Conservation (phyloP, 2,113 vertebrate genomes). For the Colistium nudipinnis region DNA sequence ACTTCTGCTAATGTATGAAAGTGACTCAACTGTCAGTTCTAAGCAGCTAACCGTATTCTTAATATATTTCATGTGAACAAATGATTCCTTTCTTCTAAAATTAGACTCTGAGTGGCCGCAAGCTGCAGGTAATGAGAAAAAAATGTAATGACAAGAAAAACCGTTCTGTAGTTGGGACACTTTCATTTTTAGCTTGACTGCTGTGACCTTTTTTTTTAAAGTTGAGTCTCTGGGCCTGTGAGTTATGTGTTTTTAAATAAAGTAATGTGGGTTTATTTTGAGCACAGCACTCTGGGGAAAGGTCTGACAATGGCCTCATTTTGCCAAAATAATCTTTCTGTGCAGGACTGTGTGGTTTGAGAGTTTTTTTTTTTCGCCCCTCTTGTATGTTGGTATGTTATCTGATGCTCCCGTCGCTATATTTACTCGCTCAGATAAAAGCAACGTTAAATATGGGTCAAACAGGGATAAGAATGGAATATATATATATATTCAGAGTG, state of each 20-base stretch:
- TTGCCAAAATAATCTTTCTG: conserved; percentile 54
- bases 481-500: not conserved
- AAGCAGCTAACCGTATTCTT: conserved; percentile 17
- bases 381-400: conserved; percentile 31
- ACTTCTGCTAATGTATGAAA: conserved; percentile 19
- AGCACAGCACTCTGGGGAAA: conserved; percentile 61
- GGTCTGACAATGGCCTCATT: conserved; percentile 75
- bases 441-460: conserved; percentile 40
- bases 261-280: conserved; percentile 71
- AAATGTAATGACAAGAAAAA: conserved; percentile 35
- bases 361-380: conserved; percentile 27
- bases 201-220: conserved; percentile 66
- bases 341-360: conserved; percentile 62
- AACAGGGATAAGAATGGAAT: conserved; percentile 14
- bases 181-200: conserved; percentile 45
- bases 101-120: conserved; percentile 42
- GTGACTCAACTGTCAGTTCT: conserved; percentile 38
- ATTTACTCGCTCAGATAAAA: conserved; percentile 60
- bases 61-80: conserved; percentile 47
- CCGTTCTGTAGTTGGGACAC: conserved; percentile 28
- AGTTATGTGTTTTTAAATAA: conserved; percentile 75
- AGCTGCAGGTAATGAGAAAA: conserved; percentile 58
- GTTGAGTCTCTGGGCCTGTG: conserved; percentile 48
- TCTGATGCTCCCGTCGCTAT: conserved; percentile 46
- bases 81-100: conserved; percentile 53